Base-by-base conservation (phyloP, 1,140 invertebrate species). In the Drosophila ogumai region DNA sequence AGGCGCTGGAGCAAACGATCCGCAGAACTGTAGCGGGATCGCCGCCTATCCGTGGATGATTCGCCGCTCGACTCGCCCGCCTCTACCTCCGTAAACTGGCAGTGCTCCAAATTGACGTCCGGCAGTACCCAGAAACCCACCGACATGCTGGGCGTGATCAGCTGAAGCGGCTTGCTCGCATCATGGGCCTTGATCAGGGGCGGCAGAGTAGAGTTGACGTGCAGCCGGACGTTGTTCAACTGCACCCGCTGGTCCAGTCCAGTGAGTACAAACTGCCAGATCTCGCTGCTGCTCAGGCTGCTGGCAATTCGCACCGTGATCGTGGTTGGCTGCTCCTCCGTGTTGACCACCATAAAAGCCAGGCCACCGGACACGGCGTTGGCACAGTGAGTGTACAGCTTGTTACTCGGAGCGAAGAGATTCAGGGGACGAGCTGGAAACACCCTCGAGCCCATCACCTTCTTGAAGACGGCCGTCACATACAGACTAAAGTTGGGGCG, bases 101-200 rank as follows among this genome's bases (percentile, higher is more conserved):
- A 92, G 43, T 92, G 88, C 34, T 91, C 87, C 34, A 92, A 15
- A 40, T 91, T 90, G 25, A 81, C 91, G 19, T 57, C 66, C 5
- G 91, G 91, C 10, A 92, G 55, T 3, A 91, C 86, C 91, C 91
- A 92, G 56, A 92, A 92, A 3, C 81, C 78, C n/a, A 92, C 86
- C 0, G 91, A 82, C 76, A 85, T 79, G 25, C 80, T 90, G 12
- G 91, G 91, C 6, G 91, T 77, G 17, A 88, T 64, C 7, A 92
- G 59, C 43, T 90, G 88, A 4, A 92, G 49, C 0, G 77, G 41
- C 32, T 81, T 87, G 7, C 46, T 56, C 0, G 74, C 56, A 43
- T 81, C 76, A 43, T 82, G 90, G 7, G 61, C 34, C 32, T 77
- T 92, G 9, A 91, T 54, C 44, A 81, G 19, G 2, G 91, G 91